These are phyloP conservation scores for Tortricodes alternella DNA, from an alignment of 2,888 invertebrate species.

Conservation along the genomic window DNA sequence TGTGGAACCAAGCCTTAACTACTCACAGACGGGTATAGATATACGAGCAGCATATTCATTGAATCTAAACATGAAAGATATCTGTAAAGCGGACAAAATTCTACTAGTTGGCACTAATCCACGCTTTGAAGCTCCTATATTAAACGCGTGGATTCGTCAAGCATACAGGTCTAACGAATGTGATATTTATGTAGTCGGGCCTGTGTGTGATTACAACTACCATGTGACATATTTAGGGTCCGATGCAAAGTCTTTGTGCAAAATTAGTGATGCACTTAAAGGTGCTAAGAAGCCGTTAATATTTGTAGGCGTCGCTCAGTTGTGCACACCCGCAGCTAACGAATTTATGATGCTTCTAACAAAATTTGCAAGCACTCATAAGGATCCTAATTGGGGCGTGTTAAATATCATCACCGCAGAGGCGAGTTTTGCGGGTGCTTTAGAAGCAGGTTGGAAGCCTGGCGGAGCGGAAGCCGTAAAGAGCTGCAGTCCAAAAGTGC, in stretches of 20 bases:
- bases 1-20: constrained; percentile 54
- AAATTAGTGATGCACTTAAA: constrained; percentile 38
- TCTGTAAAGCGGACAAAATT: constrained; percentile 89
- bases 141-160: constrained; percentile 97
- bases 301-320: constrained; percentile 62
- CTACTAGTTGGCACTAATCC: constrained; percentile 98
- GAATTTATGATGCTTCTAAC: constrained; percentile 48
- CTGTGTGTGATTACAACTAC: constrained; percentile 95
- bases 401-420: constrained; percentile 96
- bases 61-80: constrained; percentile 88
- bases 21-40: constrained; percentile 49
- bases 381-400: constrained; percentile 65
- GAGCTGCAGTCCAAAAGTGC: constrained; percentile 86
- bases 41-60: constrained; percentile 65
- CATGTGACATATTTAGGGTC: constrained; percentile 58
- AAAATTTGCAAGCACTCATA: constrained; percentile 37
- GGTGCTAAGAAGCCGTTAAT: constrained; percentile 61
- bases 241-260: constrained; percentile 40
- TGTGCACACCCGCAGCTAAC: constrained; percentile 42
- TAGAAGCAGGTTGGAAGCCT: constrained; percentile 96
- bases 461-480: constrained; percentile 84
- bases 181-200: constrained; percentile 92
- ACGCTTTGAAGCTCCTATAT: constrained; percentile 96
- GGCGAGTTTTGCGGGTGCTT: constrained; percentile 95
- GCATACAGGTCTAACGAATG: constrained; percentile 95